Percentiles rank a stretch among this genome's conserved stretches.
Conservation (phyloP, 2,113 vertebrate genomes). For the Orycteropus afer region DNA sequence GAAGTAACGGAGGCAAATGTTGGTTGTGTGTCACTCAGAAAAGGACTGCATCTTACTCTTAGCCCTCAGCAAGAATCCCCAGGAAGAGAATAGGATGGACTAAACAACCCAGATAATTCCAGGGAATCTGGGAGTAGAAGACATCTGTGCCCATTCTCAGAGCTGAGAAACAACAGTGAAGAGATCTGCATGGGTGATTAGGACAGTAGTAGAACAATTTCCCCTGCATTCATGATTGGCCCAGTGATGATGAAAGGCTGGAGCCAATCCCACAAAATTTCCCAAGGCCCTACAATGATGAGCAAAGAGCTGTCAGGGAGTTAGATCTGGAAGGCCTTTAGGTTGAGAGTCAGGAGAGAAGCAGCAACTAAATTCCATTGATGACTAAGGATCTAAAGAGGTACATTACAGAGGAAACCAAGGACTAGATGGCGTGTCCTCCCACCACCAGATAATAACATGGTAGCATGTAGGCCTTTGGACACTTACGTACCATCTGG, state of each 20-base stretch:
- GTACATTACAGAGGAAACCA: too few species aligned
- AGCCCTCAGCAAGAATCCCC: not conserved
- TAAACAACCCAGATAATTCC: not conserved
- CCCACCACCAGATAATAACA: not conserved
- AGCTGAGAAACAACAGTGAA: not conserved
- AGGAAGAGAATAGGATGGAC: too few species aligned
- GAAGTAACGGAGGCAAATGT: not conserved
- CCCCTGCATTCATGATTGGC: too few species aligned
- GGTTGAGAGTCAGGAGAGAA: not conserved
- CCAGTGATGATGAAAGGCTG: not conserved
- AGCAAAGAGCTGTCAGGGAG: not conserved
- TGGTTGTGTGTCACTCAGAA: not conserved
- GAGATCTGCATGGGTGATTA: not conserved
- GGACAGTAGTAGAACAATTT: rapidly evolving
- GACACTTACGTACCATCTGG: not conserved
- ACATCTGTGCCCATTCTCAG: not conserved
- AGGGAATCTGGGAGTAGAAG: not conserved
- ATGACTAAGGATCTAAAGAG: not conserved
- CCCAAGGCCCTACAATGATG: too few species aligned
- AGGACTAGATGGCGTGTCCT: not conserved
- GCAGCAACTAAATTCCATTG: not conserved
- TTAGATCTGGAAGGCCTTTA: not conserved
- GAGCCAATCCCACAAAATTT: not conserved
- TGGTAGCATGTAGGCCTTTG: not conserved
- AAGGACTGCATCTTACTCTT: not conserved